Conservation (phyloP, 1,140 invertebrate species). For the Zeugodacus cucurbitae region DNA sequence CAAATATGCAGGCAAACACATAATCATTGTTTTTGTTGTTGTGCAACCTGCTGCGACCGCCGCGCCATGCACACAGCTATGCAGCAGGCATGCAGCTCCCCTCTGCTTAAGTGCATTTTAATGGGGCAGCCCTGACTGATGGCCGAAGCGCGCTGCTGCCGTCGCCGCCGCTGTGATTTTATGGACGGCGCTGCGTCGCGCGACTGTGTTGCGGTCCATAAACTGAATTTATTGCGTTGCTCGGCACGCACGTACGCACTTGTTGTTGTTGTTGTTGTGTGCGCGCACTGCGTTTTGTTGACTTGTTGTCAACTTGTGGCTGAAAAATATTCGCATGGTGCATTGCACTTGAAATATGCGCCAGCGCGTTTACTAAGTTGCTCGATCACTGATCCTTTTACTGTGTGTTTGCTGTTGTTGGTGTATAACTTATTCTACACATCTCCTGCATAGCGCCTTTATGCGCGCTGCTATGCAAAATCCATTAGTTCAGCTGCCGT, state of each 20-base stretch:
- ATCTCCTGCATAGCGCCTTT: not conserved
- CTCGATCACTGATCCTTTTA: not conserved
- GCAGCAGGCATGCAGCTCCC: not conserved
- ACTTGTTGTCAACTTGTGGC: constrained; percentile 9
- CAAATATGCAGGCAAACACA: not conserved
- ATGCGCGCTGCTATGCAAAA: constrained; percentile 1
- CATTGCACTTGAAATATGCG: constrained; percentile 12
- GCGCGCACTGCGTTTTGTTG: not conserved
- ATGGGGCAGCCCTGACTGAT: constrained; percentile 24
- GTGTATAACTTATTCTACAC: not conserved
- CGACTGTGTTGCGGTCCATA: not conserved
- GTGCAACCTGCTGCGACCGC: not conserved
- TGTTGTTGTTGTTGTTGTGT: not conserved
- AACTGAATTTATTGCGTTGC: constrained; percentile 23
- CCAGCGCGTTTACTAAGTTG: not conserved
- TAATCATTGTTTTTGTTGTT: not conserved
- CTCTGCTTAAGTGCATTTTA: constrained; percentile 23
- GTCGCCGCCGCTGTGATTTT: not conserved
- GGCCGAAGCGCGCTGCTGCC: not conserved
- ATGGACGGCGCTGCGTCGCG: not conserved
- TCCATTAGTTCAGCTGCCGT: constrained; percentile 27
- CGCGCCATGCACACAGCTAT: not conserved
- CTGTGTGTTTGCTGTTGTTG: not conserved
- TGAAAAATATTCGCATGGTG: constrained; percentile 21
- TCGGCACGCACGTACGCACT: not conserved